Base-by-base conservation (phyloP, 2,113 vertebrate genomes). In the Brachyhypopomus occidentalis region DNA sequence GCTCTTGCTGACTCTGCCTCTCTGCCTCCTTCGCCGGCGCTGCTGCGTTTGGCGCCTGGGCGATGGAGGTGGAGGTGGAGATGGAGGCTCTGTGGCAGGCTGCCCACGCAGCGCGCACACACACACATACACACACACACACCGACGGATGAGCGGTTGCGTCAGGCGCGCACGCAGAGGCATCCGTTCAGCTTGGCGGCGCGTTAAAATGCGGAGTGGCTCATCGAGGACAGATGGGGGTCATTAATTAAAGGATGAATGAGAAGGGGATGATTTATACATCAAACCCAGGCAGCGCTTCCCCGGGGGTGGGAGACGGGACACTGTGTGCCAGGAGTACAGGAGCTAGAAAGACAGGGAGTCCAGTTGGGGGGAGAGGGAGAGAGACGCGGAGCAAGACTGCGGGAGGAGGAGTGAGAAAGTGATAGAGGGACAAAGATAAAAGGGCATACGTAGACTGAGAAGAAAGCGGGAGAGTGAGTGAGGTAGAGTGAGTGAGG, bases 121-220 rank as follows among this genome's bases (percentile, higher is more conserved):
- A 30, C 30, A 30, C 30, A 30, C 30, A 30, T 3, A 30, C 30
- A 9, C 5, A 9, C 41, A 41, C 41, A 41, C 41, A 41, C 41
- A 41, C 41, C 5, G 41, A 41, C 12, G 45, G n/a, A 69, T 77
- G 62, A 72, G 45, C 71, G 64, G 27, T 82, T 82, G 84, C 75
- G 30, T 81, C 75, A 75, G 77, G 52, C 19, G 23, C 70, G 75
- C 72, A 16, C n/a, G 25, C 56, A 12, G 62, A 48, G 72, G 19
- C 55, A 36, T 60, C 79, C 45, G 52, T 45, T 52, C 63, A 60
- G 73, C 48, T 78, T 69, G 76, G 77, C 75, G 79, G 60, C 81
- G 55, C 84, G 87, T 89, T 90, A 86, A 87, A 89, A 88, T 86
- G 84, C 85, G 87, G 83, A 84, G 87, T 86, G 84, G 87, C 85